Evolutionary conservation across 2,888 invertebrate species (phyloP).

Genomic region (Cryptocephalus primarius): DNA sequence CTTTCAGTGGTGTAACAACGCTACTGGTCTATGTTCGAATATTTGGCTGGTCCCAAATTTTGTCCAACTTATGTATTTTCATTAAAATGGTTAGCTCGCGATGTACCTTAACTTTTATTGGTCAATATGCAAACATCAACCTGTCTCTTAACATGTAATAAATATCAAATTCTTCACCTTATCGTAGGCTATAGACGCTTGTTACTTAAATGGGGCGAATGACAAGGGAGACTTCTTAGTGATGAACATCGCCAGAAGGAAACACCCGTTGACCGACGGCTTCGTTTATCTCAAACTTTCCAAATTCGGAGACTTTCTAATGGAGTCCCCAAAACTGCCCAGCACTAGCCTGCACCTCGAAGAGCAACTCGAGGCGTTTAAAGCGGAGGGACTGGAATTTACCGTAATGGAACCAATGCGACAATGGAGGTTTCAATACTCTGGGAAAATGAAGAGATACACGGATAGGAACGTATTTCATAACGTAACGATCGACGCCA

Average conservation of each 20-base stretch:
- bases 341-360: conserved; percentile 43
- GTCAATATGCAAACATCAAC: too few relatives aligned
- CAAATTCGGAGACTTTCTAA: conserved; percentile 48
- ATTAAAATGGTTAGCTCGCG: too few relatives aligned
- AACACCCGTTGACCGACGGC: conserved; percentile 45
- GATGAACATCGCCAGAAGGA: conserved; percentile 48
- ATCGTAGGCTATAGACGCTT: conserved; percentile 56
- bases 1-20: too few relatives aligned
- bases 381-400: conserved; percentile 50
- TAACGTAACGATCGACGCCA: conserved; percentile 46
- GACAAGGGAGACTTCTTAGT: conserved; percentile 48
- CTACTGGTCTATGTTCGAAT: too few relatives aligned
- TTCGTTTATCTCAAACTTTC: conserved; percentile 44
- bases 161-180: conserved; percentile 1
- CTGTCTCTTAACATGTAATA: too few relatives aligned
- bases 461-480: conserved; percentile 17
- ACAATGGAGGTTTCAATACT: conserved; percentile 53
- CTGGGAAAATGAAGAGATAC: conserved; percentile 52
- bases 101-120: too few relatives aligned
- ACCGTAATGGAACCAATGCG: conserved; percentile 56
- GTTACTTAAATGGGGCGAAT: conserved; percentile 52
- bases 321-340: conserved; percentile 49
- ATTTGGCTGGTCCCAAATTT: too few relatives aligned
- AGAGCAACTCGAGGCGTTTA: conserved; percentile 39
- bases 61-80: too few relatives aligned